Base-by-base conservation (phyloP, 2,888 invertebrate genomes). In the Acronicta alni region DNA sequence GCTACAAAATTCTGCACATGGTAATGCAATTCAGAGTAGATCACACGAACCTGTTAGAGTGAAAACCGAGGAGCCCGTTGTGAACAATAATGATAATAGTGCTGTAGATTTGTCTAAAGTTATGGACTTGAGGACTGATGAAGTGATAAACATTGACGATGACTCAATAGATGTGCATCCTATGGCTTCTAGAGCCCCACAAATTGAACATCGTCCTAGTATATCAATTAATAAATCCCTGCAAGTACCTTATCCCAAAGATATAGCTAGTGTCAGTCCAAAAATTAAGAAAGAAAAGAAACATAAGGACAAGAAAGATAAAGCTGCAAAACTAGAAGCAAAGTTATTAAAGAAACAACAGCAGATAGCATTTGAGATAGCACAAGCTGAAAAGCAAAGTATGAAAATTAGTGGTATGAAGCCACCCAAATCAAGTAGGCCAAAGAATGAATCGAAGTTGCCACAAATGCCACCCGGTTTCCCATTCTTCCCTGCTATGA, bases 211-310 rank as follows among this genome's bases (percentile, higher is more conserved):
- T 67, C 86, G 80, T 70, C 89, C 89, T 51, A 89, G 83, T 85
- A 79, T 92, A 82, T 90, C 94, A 55, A 91, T 93, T 67, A 92
- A 89, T 69, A 93, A 92, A 83, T 89, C 92, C 60, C 80, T 92
- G 74, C 93, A 93, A 88, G 77, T 86, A 81, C 89, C 91, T 72
- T 95, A 84, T 86, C 83, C 93, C 90, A 93, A 93, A 92, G 91
- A 91, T 85, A 79, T 84, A 95, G 79, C 95, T 95, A 81, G 94
- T 94, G 79, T 94, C 91, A 77, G 94, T 95, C 81, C 91, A 88
- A 95, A 95, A 86, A 91, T 92, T 75, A 95, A 95, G 77, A 96
- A 96, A 75, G 96, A 96, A 78, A 92, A 88, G 79, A 95, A 95
- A 87, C 93, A 93, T 68, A 94, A 89, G 86, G 94, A 94, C 59